Base-by-base conservation (phyloP, 2,113 vertebrate species). In the Hippocampus comes region DNA sequence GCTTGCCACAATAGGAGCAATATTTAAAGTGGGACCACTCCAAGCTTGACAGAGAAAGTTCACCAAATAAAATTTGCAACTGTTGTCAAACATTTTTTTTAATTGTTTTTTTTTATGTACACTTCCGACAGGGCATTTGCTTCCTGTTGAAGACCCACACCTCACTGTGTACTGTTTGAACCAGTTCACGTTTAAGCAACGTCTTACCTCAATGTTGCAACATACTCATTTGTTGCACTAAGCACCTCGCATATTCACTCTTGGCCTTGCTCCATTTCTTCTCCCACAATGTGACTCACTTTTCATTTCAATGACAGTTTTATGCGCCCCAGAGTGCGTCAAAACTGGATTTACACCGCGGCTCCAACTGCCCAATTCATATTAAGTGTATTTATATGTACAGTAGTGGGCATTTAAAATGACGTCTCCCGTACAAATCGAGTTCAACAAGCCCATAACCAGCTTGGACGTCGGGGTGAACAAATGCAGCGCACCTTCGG, bases 161-260 rank as follows among this genome's bases (percentile, higher is more conserved):
- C 23, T 64, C 25, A 64, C n/a, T 63, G 34, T 49, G 43, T 11
- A 41, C 7, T 38, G 2, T 25, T 10, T 1, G 4, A 12, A 43
- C 42, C 20, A 27, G 9, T 76, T 18, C n/a, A 8, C 17, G 67
- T 74, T 80, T 51, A 82, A 78, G 71, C 76, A 79, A 78, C 6
- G 1, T 4, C 0, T 75, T 73, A 27, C 55, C 5, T 57, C 60
- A 0, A 0, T n/a, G 23, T 84, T 79, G 78, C 80, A 48, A 74
- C 75, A 84, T 42, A 61, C 83, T 78, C 77, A 77, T 34, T 70
- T 82, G 89, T 89, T 87, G 80, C 89, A 89, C 89, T 82, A 90
- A 88, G 81, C 86, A 90, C 84, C 43, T 66, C 67, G 76, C 0
- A 2, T 27, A 15, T 10, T 10, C 7, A 2, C 55, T 30, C 25